Conservation (phyloP, 92 coral and sea anemone species). For the Pocillopora meandrina region DNA sequence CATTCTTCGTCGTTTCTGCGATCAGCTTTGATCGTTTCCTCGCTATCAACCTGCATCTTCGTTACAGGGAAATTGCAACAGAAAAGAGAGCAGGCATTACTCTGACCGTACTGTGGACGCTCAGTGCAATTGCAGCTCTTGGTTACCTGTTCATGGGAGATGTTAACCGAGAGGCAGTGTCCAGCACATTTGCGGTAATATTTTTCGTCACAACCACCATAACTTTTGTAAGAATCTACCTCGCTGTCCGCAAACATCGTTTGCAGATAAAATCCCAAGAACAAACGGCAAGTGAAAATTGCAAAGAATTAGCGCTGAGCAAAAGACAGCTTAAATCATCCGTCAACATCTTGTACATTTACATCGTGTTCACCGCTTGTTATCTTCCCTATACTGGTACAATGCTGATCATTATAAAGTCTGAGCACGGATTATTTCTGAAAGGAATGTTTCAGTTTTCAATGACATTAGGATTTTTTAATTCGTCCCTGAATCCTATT, state of each 20-base stretch:
- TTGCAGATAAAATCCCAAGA: slow-evolving; percentile 10
- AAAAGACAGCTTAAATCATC: slow-evolving; percentile 2
- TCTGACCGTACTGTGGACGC: background rate
- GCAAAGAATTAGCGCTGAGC: background rate
- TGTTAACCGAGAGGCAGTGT: slow-evolving; percentile 9
- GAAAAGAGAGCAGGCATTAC: background rate
- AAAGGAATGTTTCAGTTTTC: slow-evolving; percentile 11
- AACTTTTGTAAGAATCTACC: slow-evolving; percentile 18
- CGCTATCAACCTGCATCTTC: slow-evolving; percentile 14
- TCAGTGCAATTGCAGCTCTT: background rate
- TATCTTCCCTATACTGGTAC: slow-evolving; percentile 3
- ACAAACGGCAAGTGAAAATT: background rate
- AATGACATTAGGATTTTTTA: slow-evolving; percentile 14
- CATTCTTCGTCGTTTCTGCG: background rate
- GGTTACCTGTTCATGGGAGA: slow-evolving; percentile 22
- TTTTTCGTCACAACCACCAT: slow-evolving; percentile 10
- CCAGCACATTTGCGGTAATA: background rate
- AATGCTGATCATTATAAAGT: background rate
- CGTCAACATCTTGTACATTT: background rate
- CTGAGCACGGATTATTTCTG: background rate
- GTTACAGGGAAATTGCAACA: slow-evolving; percentile 20
- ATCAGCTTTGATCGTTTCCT: slow-evolving; percentile 18
- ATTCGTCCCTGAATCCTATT: slow-evolving; percentile 11
- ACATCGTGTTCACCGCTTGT: slow-evolving; percentile 8
- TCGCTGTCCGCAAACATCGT: slow-evolving; percentile 14